Evolutionary conservation across 2,797 vertebrate species (phyloP), one percentile per base, ranked within the genome.

Genomic region (Malacoraja senta): DNA sequence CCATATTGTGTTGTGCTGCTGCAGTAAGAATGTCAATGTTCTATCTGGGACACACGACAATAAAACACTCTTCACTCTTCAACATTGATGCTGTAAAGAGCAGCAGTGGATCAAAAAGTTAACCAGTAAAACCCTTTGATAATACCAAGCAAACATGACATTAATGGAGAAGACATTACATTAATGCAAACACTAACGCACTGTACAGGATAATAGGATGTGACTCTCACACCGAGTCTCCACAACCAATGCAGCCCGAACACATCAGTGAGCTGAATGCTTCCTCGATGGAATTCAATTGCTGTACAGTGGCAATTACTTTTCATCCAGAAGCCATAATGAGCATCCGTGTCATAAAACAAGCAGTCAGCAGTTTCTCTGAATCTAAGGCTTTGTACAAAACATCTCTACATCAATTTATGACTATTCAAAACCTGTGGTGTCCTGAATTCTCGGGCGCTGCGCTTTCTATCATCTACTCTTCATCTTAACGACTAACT

Each of bases 241-340:
- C 95, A 95, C 96, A 95, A 91, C 96, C 97, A 96, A 94, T 95
- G 95, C 93, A 97, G 97, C 98, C 98, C 98, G 98, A 97, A 94
- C 95, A 94, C 91, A 93, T 93, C 96, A 94, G 97, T 94, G 97
- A 97, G 97, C 96, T 96, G 96, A 96, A 94, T 96, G 96, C 95
- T 95, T 96, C 97, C 93, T 95, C 95, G 95, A 95, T 94, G 97
- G 98, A 98, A 98, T 97, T 98, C 97, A 98, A 98, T 98, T 97
- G 96, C 97, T 96, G 97, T 96, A 97, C 96, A 96, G 96, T 96
- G 95, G 96, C 97, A 97, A 97, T 97, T 97, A 97, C 97, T 97
- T 97, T 96, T 95, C 96, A 95, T 95, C 94, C 95, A 94, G 96
- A 94, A 95, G 95, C 96, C 96, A 96, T 96, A 96, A 97, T 96